phyloP scores from a whole-genome alignment of 2,888 invertebrate genomes.

The Sminthurinus aureus region DNA sequence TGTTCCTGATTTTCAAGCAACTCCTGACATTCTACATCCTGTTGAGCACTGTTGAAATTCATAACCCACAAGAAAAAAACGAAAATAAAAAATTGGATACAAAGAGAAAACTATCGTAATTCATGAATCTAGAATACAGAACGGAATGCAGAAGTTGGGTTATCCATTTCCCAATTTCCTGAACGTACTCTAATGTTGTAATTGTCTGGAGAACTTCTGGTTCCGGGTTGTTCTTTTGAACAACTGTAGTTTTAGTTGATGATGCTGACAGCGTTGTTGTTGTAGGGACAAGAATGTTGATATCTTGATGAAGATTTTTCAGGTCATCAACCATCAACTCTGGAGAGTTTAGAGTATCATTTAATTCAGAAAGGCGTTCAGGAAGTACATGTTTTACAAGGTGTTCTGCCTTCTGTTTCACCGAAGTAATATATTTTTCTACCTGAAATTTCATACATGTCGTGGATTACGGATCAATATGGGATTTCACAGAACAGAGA shows the following conservation, averaged over 20 bases:
- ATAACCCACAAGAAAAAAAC: too few relatives aligned
- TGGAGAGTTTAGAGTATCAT: not conserved
- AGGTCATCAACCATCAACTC: conserved; percentile 5
- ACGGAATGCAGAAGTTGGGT: too few relatives aligned
- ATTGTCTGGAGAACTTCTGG: not conserved
- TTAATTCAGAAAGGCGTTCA: not conserved
- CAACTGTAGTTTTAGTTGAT: not conserved
- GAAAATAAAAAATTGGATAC: too few relatives aligned
- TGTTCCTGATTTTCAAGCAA: too few relatives aligned
- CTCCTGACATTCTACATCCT: too few relatives aligned
- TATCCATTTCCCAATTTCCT: too few relatives aligned
- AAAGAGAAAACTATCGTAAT: too few relatives aligned
- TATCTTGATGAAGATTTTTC: not conserved
- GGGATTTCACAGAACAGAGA: too few relatives aligned
- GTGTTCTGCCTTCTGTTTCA: conserved; percentile 11
- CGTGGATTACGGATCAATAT: not conserved
- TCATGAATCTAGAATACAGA: too few relatives aligned
- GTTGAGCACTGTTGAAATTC: too few relatives aligned
- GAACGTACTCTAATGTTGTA: too few relatives aligned
- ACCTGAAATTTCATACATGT: not conserved
- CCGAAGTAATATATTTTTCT: conserved; percentile 10
- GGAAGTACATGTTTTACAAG: not conserved
- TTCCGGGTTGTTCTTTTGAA: not conserved
- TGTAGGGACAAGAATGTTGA: not conserved
- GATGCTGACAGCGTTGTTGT: not conserved